A percentile compares a stretch with the other conserved stretches of the same genome.
Evolutionary conservation across 2,888 invertebrate species (phyloP).

Genomic region (Scaptomyza caliginosa): DNA sequence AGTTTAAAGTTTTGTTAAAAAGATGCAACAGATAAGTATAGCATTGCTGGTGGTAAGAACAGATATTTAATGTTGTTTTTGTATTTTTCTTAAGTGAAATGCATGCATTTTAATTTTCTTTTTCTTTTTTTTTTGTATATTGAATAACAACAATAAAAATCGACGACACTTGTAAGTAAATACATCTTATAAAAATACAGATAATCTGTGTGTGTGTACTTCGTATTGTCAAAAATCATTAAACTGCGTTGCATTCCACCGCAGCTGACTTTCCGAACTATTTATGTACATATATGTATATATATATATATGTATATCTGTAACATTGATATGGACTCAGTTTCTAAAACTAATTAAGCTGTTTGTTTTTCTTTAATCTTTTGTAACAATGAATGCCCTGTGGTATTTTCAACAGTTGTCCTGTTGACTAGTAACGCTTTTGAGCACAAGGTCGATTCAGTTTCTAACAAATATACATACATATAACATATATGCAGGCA

Average conservation of each 20-base stretch:
- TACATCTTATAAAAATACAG: constrained; percentile 75
- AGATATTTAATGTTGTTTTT: constrained; percentile 17
- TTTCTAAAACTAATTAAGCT: constrained; percentile 6
- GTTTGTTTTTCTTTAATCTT: too few relatives aligned
- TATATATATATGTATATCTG: not conserved
- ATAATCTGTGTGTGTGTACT: constrained; percentile 54
- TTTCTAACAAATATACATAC: constrained; percentile 23
- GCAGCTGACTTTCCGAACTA: not conserved
- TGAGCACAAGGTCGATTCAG: constrained; percentile 56
- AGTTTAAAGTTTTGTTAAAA: constrained; percentile 3
- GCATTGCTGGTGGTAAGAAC: constrained; percentile 43
- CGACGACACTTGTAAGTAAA: constrained; percentile 57
- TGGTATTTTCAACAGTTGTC: not conserved
- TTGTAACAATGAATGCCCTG: not conserved
- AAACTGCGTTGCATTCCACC: constrained; percentile 45
- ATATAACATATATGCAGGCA: constrained; percentile 3
- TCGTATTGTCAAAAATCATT: constrained; percentile 72
- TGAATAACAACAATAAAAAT: constrained; percentile 54
- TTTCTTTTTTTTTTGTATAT: constrained; percentile 30
- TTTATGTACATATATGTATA: not conserved
- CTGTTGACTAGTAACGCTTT: constrained; percentile 49
- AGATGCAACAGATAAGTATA: constrained; percentile 10
- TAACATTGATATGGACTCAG: constrained; percentile 18
- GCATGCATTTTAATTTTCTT: constrained; percentile 35
- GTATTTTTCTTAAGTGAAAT: constrained; percentile 36